Evolutionary conservation across 2,888 invertebrate genomes (phyloP).

Genomic region (Yponomeuta plumbellus): DNA sequence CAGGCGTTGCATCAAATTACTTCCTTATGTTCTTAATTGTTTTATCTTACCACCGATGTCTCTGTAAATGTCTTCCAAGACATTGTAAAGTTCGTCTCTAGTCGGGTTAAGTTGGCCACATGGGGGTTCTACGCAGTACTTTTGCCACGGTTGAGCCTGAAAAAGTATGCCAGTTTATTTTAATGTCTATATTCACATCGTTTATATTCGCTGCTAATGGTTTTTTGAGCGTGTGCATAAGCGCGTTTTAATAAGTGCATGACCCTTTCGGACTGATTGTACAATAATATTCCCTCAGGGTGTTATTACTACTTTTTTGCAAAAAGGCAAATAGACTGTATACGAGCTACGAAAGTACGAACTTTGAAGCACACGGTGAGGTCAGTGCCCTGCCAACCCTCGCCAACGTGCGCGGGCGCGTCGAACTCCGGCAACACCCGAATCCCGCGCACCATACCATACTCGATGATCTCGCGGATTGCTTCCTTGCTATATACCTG

Average conservation of each 20-base stretch:
- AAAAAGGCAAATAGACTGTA: background rate
- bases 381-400: conserved; percentile 86
- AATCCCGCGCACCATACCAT: conserved; percentile 85
- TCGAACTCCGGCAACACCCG: conserved; percentile 94
- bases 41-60: conserved; percentile 79
- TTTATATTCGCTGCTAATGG: too few relatives aligned
- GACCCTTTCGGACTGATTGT: too few relatives aligned
- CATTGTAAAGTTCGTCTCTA: conserved; percentile 81
- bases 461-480: conserved; percentile 79
- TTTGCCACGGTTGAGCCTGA: conserved; percentile 82
- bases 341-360: conserved; percentile 9
- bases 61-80: conserved; percentile 81
- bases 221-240: too few relatives aligned
- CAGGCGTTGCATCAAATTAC: background rate
- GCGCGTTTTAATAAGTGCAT: too few relatives aligned
- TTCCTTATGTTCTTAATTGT: background rate
- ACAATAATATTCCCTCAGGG: too few relatives aligned
- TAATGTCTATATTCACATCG: too few relatives aligned
- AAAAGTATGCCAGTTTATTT: too few relatives aligned
- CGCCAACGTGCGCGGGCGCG: conserved; percentile 92
- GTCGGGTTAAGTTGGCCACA: conserved; percentile 90
- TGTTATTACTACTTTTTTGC: too few relatives aligned
- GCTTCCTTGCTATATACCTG: conserved; percentile 75
- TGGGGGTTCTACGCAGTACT: conserved; percentile 87
- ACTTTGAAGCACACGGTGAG: conserved; percentile 81